phyloP scores from a whole-genome alignment of 1,140 invertebrate genomes.

The Ceratosolen solmsi region DNA sequence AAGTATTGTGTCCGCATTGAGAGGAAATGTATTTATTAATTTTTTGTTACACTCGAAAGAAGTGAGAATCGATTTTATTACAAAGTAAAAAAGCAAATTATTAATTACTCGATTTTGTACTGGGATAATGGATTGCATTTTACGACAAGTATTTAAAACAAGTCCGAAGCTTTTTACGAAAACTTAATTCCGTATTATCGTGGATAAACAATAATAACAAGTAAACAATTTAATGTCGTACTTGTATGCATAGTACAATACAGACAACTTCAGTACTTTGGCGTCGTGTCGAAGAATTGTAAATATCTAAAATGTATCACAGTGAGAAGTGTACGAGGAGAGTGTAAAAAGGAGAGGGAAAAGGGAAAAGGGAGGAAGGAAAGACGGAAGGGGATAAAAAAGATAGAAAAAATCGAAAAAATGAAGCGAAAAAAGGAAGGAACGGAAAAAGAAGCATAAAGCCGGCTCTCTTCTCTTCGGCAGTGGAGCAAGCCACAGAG shows the following conservation, averaged over 20 bases:
- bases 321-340: conserved; percentile 20
- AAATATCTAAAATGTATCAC: conserved; percentile 46
- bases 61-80: too few species aligned
- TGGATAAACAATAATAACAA: conserved; percentile 28
- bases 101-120: too few species aligned
- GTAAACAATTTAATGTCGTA: conserved; percentile 4
- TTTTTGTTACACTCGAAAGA: too few species aligned
- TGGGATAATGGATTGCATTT: too few species aligned
- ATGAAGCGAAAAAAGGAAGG: conserved; percentile 23
- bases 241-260: conserved; percentile 34
- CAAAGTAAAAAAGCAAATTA: too few species aligned
- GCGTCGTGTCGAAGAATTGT: conserved; percentile 31
- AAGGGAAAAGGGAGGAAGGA: not conserved
- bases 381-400: too few species aligned
- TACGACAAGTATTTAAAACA: too few species aligned
- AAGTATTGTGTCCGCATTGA: too few species aligned
- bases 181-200: not conserved
- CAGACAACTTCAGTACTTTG: not conserved
- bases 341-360: not conserved
- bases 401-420: not conserved
- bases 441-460: conserved; percentile 30
- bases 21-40: too few species aligned
- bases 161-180: too few species aligned
- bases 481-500: conserved; percentile 48
- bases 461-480: conserved; percentile 23